These are phyloP conservation scores for Merodon equestris DNA, from an alignment of 2,888 invertebrate species.

Conservation along the genomic window DNA sequence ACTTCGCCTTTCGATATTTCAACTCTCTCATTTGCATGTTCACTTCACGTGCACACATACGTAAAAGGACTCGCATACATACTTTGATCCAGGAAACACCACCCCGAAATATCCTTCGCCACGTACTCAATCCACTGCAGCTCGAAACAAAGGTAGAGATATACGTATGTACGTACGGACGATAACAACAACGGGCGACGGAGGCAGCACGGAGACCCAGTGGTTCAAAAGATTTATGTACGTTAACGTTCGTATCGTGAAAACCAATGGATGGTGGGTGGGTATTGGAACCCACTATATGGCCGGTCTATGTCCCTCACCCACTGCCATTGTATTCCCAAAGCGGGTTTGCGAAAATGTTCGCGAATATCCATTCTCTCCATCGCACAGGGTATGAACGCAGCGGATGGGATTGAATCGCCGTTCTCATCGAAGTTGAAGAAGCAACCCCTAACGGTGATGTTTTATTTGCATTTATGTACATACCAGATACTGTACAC, in stretches of 20 bases:
- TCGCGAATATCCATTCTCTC: slow-evolving; percentile 68
- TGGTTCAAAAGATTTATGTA: slow-evolving; percentile 65
- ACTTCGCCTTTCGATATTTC: slow-evolving; percentile 67
- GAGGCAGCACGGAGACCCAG: slow-evolving; percentile 41
- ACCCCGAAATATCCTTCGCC: slow-evolving; percentile 44
- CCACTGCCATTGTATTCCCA: slow-evolving; percentile 59
- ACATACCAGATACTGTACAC: slow-evolving; percentile 41
- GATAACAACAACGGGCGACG: slow-evolving; percentile 2
- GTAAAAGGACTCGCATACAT: not conserved
- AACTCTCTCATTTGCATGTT: slow-evolving; percentile 59
- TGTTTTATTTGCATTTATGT: slow-evolving; percentile 67
- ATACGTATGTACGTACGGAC: not conserved
- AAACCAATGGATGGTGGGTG: slow-evolving; percentile 67
- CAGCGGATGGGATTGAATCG: slow-evolving; percentile 64
- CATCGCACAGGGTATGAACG: slow-evolving; percentile 13
- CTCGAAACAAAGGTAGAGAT: slow-evolving; percentile 59
- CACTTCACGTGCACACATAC: slow-evolving; percentile 22
- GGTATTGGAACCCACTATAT: slow-evolving; percentile 66
- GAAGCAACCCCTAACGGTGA: slow-evolving; percentile 44
- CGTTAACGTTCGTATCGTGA: slow-evolving; percentile 45
- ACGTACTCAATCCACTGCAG: slow-evolving; percentile 60
- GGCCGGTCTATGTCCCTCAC: slow-evolving; percentile 58
- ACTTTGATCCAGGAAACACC: slow-evolving; percentile 54
- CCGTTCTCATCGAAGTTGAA: slow-evolving; percentile 32
- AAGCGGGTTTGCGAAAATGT: slow-evolving; percentile 59